phyloP scores from a whole-genome alignment of 2,113 vertebrate genomes.

The Nyctereutes procyonoides region DNA sequence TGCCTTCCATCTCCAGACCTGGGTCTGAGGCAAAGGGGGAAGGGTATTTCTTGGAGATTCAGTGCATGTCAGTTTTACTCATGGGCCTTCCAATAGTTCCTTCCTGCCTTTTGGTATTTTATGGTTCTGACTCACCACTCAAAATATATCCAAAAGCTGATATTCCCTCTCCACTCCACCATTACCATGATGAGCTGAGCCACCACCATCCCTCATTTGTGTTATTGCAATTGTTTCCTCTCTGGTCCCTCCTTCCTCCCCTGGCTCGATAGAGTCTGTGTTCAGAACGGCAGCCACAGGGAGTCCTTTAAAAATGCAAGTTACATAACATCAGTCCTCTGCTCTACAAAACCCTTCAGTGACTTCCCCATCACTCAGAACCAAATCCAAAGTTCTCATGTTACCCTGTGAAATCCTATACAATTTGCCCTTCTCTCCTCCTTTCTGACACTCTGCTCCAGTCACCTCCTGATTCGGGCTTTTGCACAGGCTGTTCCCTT shows the following conservation, averaged over 20 bases:
- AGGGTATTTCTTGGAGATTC: neutral
- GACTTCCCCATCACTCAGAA: neutral
- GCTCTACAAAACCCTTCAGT: neutral
- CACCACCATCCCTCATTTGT: neutral
- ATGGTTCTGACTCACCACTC: neutral
- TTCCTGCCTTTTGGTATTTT: neutral
- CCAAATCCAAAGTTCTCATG: neutral
- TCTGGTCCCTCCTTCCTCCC: neutral
- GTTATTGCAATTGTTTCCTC: neutral
- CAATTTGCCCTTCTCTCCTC: neutral
- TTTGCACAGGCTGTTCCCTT: neutral
- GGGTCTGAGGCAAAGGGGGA: neutral
- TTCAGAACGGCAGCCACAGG: neutral
- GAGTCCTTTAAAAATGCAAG: neutral
- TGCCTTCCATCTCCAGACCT: neutral
- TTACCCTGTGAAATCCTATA: neutral
- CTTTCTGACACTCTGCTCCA: neutral
- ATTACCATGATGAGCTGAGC: neutral
- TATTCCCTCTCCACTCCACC: neutral
- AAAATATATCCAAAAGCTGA: neutral
- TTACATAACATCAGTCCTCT: neutral
- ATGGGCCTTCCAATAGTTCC: neutral
- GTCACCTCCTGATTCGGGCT: neutral
- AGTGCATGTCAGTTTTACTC: neutral
- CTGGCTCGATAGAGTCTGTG: neutral